Percentiles rank a stretch among this genome's conserved stretches.
These are phyloP conservation scores for Glaucomys volans DNA, from an alignment of 2,113 vertebrate species.

Conservation along the genomic window DNA sequence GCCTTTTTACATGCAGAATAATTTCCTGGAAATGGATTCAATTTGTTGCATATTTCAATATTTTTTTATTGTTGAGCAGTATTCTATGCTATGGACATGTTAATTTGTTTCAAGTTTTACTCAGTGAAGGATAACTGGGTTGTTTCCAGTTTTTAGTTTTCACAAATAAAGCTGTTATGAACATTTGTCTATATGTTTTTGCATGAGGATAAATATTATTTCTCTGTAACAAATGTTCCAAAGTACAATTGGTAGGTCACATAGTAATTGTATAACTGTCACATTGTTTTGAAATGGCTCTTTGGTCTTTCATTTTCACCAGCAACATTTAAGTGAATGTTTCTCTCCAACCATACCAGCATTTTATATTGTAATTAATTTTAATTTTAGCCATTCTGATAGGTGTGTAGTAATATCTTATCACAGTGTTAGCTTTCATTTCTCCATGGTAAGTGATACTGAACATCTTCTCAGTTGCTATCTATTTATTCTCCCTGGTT, in stretches of 20 bases:
- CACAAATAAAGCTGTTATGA: background rate
- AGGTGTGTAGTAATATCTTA: background rate
- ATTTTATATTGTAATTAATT: conserved; percentile 12
- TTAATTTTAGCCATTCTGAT: background rate
- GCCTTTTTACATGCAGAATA: background rate
- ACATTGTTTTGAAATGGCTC: background rate
- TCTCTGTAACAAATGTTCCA: background rate
- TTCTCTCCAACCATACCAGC: background rate
- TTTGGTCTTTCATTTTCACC: background rate
- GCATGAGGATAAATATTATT: background rate
- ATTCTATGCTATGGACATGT: background rate
- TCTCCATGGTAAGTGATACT: background rate
- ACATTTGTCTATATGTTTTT: background rate
- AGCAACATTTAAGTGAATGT: background rate
- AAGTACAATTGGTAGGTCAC: background rate
- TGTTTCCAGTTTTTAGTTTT: background rate
- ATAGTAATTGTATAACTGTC: background rate
- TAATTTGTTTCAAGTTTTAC: background rate
- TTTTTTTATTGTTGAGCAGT: background rate
- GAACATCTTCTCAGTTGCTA: background rate
- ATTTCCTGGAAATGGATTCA: conserved; percentile 7
- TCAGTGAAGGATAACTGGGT: background rate
- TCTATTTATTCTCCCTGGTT: background rate
- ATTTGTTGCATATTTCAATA: background rate
- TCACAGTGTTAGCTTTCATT: background rate